Percentiles rank a stretch among this genome's conserved stretches.
Evolutionary conservation across 2,113 vertebrate genomes (phyloP).

Genomic region (Craseonycteris thonglongyai): DNA sequence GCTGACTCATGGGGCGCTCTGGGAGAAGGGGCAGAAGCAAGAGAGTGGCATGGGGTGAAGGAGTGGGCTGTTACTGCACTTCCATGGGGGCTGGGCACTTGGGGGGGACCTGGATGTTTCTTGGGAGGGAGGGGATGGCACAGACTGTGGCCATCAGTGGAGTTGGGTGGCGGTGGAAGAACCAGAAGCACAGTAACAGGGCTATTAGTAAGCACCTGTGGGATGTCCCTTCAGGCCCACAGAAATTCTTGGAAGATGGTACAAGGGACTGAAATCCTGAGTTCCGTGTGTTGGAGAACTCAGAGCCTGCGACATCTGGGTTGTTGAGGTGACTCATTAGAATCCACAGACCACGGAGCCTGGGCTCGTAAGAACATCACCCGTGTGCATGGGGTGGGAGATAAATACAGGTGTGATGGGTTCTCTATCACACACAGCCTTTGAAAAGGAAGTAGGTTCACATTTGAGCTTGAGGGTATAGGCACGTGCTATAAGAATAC

Average conservation of each 20-base stretch:
- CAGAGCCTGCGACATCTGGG: background rate
- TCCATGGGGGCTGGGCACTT: background rate
- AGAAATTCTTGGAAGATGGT: background rate
- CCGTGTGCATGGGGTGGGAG: accelerated
- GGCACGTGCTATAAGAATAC: background rate
- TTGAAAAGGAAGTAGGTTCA: background rate
- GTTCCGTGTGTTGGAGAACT: accelerated
- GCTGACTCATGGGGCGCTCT: background rate
- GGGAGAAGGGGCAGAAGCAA: background rate
- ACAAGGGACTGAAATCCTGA: background rate
- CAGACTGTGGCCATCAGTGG: accelerated
- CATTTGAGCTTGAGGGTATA: background rate
- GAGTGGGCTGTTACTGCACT: background rate
- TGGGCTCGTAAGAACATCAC: background rate
- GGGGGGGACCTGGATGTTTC: background rate
- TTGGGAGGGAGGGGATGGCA: background rate
- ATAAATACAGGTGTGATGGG: background rate
- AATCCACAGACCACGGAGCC: background rate
- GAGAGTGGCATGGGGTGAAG: background rate
- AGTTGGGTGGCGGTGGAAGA: accelerated
- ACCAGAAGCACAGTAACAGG: accelerated
- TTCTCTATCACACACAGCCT: background rate
- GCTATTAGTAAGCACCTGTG: background rate
- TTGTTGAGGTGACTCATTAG: background rate
- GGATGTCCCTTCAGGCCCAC: background rate